Evolutionary conservation across 2,797 vertebrate genomes (phyloP), one percentile per base, ranked within the genome.

Genomic region (Danio aesculapii): DNA sequence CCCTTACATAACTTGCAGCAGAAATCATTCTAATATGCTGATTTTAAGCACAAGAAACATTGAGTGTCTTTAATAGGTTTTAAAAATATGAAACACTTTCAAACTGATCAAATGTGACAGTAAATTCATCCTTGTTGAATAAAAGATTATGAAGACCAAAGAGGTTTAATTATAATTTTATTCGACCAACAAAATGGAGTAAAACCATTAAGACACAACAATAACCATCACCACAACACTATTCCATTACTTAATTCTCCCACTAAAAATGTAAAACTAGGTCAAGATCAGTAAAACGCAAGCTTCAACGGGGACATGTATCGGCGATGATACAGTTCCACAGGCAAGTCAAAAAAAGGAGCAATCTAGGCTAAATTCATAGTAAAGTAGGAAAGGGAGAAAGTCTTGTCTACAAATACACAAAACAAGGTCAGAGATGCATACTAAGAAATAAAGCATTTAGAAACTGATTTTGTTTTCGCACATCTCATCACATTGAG

Each of bases 191-290:
- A 90, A 93, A 94, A 93, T 88, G 21, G 83, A 93, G 86, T 95
- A 95, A 95, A 95, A 95, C 88, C 86, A 89, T 93, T 92, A 92
- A 93, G 91, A 93, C 91, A 91, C 69, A 90, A 90, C 87, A 92
- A 82, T 77, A 87, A 94, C 93, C 90, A 89, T 90, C 93, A 95
- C 92, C 94, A 88, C 93, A 91, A 39, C 88, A 89, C 84, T 84
- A 85, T 68, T 80, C 66, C 77, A 86, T 70, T 47, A 82, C 80
- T 69, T 79, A 89, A 69, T 84, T 90, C 87, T 89, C 88, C 88
- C 87, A 92, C 89, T 94, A 93, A 94, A 94, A 94, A 91, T 84
- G 90, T 94, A 94, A 95, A 95, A 95, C 88, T 91, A 93, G 81
- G 82, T 91, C 85, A 86, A 90, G 86, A 84, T 90, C 89, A 90